Evolutionary conservation across 2,797 vertebrate genomes (phyloP).

Genomic region (Neolamprologus multifasciatus): DNA sequence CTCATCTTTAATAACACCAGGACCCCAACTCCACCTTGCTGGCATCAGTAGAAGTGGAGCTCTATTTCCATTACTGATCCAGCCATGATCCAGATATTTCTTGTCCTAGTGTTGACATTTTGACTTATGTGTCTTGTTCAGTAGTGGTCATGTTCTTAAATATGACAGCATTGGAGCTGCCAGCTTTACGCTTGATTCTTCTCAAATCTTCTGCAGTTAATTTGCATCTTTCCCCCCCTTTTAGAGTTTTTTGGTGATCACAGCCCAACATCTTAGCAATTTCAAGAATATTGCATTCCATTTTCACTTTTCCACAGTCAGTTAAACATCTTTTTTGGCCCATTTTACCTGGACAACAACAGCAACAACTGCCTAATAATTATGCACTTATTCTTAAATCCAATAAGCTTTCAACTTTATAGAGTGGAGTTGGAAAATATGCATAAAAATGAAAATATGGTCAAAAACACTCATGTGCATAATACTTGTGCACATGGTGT

Average conservation of each 20-base stretch:
- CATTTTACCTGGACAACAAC: neutral
- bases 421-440: neutral
- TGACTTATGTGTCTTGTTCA: neutral
- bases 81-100: neutral
- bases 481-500: neutral
- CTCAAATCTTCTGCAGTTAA: neutral
- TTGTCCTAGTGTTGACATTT: neutral
- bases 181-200: neutral
- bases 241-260: neutral
- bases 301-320: neutral
- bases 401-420: neutral
- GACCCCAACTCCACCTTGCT: neutral
- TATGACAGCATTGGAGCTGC: neutral
- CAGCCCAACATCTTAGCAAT: neutral
- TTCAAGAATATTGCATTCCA: neutral
- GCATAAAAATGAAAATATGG: neutral
- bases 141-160: neutral
- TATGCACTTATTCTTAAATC: neutral
- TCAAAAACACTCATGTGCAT: neutral
- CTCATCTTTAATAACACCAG: neutral
- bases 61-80: neutral
- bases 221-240: fast-evolving
- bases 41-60: neutral
- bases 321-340: neutral
- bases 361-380: neutral